A percentile compares a stretch with the other conserved stretches of the same genome.
These are phyloP conservation scores for Melanotaenia maccullochi DNA, from an alignment of 2,797 vertebrate species.

Conservation along the genomic window DNA sequence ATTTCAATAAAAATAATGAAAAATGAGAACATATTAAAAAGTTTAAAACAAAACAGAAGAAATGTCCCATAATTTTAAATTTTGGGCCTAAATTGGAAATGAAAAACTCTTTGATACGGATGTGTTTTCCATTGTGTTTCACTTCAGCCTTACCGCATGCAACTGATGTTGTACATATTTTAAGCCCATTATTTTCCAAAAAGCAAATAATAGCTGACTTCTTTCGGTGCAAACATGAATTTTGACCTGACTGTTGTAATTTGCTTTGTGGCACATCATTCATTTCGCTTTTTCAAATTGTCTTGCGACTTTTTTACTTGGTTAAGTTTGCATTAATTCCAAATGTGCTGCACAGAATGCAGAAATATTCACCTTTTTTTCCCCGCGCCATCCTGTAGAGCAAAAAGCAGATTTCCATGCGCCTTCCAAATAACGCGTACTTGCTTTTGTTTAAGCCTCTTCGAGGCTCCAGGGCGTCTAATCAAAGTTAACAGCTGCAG, in stretches of 20 bases:
- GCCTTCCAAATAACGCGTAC: not conserved
- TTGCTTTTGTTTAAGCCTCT: not conserved
- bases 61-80: not conserved
- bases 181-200: not conserved
- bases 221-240: not conserved
- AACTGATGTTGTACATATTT: not conserved
- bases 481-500: conserved; percentile 13
- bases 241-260: not conserved
- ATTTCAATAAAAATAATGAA: not conserved
- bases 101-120: not conserved
- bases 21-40: not conserved
- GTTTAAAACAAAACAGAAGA: too few species aligned
- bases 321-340: not conserved
- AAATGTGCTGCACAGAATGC: not conserved
- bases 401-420: not conserved
- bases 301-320: too few species aligned
- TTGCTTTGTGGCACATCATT: not conserved
- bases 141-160: not conserved
- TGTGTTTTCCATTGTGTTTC: not conserved
- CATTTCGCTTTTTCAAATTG: not conserved
- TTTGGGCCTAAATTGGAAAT: not conserved
- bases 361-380: not conserved
- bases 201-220: not conserved
- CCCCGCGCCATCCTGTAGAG: not conserved
- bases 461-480: not conserved